A percentile compares a stretch with the other conserved stretches of the same genome.
Conservation (phyloP, 1,140 invertebrate genomes). For the Helicorthomorpha holstii region DNA sequence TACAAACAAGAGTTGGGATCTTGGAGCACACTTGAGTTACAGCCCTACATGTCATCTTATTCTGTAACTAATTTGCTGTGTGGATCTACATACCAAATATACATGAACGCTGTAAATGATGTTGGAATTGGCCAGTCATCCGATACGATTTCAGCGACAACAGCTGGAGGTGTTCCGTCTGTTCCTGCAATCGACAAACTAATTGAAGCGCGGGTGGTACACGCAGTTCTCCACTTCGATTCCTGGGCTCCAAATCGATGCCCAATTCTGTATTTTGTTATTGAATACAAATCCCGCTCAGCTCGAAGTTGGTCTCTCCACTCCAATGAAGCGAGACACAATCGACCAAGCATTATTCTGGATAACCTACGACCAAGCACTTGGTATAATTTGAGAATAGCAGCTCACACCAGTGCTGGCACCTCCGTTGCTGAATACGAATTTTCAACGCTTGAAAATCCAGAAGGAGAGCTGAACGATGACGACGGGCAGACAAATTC, state of each 20-base stretch:
- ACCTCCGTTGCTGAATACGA: constrained; percentile 68
- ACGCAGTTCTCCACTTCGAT: constrained; percentile 69
- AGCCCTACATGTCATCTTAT: constrained; percentile 1
- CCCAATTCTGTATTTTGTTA: constrained; percentile 67
- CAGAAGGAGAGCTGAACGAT: constrained; percentile 20
- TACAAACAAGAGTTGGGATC: not conserved
- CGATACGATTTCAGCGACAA: constrained; percentile 63
- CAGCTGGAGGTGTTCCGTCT: constrained; percentile 19
- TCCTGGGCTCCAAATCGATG: constrained; percentile 75
- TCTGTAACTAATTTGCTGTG: constrained; percentile 26
- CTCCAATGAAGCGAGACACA: not conserved
- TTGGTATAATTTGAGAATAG: constrained; percentile 66
- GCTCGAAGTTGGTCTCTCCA: not conserved
- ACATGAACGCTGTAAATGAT: constrained; percentile 72
- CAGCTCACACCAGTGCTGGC: constrained; percentile 82
- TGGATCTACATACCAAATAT: constrained; percentile 68
- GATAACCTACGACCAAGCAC: constrained; percentile 62
- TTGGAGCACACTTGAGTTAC: constrained; percentile 2
- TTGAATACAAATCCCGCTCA: constrained; percentile 44
- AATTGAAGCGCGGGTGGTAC: constrained; percentile 63
- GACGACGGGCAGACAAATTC: not conserved
- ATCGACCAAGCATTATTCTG: constrained; percentile 1
- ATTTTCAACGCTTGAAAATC: constrained; percentile 38
- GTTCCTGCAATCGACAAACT: constrained; percentile 3
- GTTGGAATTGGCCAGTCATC: constrained; percentile 73